These are phyloP conservation scores for Triops longicaudatus DNA, from an alignment of 1,140 invertebrate species.

Conservation along the genomic window DNA sequence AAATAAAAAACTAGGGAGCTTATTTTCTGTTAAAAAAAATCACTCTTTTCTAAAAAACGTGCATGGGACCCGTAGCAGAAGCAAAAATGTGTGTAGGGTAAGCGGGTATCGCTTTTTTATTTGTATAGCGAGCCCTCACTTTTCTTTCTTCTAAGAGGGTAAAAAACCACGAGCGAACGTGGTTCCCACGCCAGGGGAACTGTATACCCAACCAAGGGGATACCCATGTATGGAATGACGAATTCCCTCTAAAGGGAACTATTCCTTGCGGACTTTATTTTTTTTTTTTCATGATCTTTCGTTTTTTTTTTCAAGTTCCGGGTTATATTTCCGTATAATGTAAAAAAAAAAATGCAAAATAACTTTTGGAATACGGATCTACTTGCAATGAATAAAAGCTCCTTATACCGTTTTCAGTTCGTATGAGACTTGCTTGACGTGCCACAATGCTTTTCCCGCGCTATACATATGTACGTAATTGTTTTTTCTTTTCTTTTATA, in stretches of 20 bases:
- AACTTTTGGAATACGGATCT: no score
- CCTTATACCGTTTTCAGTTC: no score
- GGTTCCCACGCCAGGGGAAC: background rate
- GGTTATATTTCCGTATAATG: no score
- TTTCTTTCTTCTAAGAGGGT: constrained; percentile 9
- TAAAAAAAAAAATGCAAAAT: no score
- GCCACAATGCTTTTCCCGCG: no score
- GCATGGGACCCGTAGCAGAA: background rate
- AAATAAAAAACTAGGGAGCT: background rate
- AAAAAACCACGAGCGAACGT: constrained; percentile 7
- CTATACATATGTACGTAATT: no score
- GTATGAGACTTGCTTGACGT: no score
- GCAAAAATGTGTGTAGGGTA: no score
- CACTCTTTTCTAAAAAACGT: background rate
- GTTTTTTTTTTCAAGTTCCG: background rate
- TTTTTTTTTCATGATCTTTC: background rate
- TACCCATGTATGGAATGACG: background rate
- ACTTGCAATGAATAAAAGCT: no score
- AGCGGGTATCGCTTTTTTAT: background rate
- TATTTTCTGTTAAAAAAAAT: background rate
- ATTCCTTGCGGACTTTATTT: background rate
- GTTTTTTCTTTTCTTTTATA: no score
- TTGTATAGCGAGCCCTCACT: constrained; percentile 6
- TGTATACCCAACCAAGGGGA: background rate
- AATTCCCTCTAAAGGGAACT: background rate